phyloP scores from a whole-genome alignment of 2,888 invertebrate species.

The Xanthia togata region DNA sequence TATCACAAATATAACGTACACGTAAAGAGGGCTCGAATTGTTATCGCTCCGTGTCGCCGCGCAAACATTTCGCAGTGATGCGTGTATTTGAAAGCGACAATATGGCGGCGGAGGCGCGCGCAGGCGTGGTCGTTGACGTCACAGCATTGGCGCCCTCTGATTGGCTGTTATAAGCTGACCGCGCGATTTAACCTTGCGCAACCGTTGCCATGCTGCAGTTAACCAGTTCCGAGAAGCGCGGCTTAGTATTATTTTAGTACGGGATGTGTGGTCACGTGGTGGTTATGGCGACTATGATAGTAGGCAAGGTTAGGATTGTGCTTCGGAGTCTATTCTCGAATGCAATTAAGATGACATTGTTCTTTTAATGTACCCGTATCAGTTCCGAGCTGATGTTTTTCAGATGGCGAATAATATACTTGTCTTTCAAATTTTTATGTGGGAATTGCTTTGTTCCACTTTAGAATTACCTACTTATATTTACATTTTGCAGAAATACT shows the following conservation, averaged over 20 bases:
- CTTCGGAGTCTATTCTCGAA: slow-evolving; percentile 39
- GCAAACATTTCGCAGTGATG: slow-evolving; percentile 74
- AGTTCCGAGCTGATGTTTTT: slow-evolving; percentile 4
- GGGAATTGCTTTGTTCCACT: slow-evolving; percentile 36
- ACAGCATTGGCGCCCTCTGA: slow-evolving; percentile 75
- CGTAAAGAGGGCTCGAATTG: slow-evolving; percentile 73
- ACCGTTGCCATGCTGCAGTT: slow-evolving; percentile 87
- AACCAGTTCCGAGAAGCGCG: slow-evolving; percentile 81
- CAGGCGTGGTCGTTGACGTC: slow-evolving; percentile 90
- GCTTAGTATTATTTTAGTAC: slow-evolving; percentile 77
- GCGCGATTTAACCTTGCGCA: slow-evolving; percentile 87
- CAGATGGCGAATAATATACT: not conserved
- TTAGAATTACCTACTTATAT: slow-evolving; percentile 9
- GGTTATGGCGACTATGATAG: slow-evolving; percentile 63
- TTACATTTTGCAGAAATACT: slow-evolving; percentile 43
- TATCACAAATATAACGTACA: slow-evolving; percentile 60
- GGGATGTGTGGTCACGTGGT: slow-evolving; percentile 70
- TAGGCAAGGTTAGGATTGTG: slow-evolving; percentile 58
- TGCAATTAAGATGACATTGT: slow-evolving; percentile 30
- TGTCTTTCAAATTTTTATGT: slow-evolving; percentile 10
- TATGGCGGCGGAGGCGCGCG: slow-evolving; percentile 88
- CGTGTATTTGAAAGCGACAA: slow-evolving; percentile 78
- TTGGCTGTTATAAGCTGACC: slow-evolving; percentile 80
- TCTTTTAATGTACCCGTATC: slow-evolving; percentile 15
- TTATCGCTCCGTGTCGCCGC: slow-evolving; percentile 66